Evolutionary conservation across 1,140 invertebrate genomes (phyloP).

Genomic region (Drosophila arizonae): DNA sequence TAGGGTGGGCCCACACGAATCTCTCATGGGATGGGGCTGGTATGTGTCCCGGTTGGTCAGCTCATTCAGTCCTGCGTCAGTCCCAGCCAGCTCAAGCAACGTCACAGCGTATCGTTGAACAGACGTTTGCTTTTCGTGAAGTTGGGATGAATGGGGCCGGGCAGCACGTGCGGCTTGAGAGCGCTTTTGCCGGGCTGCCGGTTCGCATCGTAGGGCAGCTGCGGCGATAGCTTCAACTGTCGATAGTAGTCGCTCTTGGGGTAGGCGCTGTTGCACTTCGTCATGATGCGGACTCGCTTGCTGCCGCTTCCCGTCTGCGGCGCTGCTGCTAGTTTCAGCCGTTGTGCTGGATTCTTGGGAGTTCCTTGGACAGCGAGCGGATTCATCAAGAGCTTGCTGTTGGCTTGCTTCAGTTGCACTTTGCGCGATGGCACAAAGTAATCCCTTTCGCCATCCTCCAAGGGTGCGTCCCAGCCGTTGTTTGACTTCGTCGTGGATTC

Average conservation of each 20-base stretch:
- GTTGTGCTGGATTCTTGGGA: slow-evolving; percentile 29
- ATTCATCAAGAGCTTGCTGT: slow-evolving; percentile 58
- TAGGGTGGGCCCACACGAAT: slow-evolving; percentile 6
- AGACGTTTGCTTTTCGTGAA: slow-evolving; percentile 85
- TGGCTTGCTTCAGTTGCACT: slow-evolving; percentile 65
- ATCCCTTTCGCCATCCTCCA: slow-evolving; percentile 82
- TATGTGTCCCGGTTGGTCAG: not conserved
- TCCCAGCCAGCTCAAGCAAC: slow-evolving; percentile 39
- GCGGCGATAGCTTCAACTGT: slow-evolving; percentile 87
- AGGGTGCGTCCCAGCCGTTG: slow-evolving; percentile 76
- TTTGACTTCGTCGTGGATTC: slow-evolving; percentile 7
- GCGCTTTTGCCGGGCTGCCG: slow-evolving; percentile 87
- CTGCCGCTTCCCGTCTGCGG: slow-evolving; percentile 36
- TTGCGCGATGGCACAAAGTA: slow-evolving; percentile 83
- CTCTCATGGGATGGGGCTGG: not conserved
- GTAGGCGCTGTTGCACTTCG: slow-evolving; percentile 87
- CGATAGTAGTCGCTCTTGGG: slow-evolving; percentile 87
- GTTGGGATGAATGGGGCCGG: slow-evolving; percentile 90
- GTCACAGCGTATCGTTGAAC: slow-evolving; percentile 79
- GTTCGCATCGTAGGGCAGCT: slow-evolving; percentile 88
- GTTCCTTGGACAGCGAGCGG: slow-evolving; percentile 33
- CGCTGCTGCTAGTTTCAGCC: slow-evolving; percentile 21
- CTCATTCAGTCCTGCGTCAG: slow-evolving; percentile 17
- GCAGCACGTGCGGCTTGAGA: slow-evolving; percentile 87
- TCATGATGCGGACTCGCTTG: slow-evolving; percentile 86